Conservation (phyloP, 2,888 invertebrate genomes). For the Pteria penguin region DNA sequence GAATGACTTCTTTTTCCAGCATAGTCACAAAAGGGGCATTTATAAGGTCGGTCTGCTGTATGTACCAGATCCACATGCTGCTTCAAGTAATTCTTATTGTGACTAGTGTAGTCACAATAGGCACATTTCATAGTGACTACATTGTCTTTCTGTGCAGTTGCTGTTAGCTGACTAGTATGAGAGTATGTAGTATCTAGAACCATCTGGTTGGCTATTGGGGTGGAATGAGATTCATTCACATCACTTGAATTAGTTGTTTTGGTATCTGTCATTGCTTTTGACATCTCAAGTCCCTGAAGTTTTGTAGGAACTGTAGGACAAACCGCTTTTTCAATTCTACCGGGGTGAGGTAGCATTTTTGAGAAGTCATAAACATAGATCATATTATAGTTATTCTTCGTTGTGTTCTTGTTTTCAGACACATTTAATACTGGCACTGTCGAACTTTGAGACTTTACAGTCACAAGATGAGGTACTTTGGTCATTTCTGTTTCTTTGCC, state of each 20-base stretch:
- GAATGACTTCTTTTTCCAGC: constrained; percentile 78
- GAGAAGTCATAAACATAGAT: constrained; percentile 25
- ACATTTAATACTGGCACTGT: neutral
- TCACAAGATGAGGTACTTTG: too few species aligned
- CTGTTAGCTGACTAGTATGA: neutral
- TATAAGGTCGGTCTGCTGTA: constrained; percentile 74
- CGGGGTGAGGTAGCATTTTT: constrained; percentile 11
- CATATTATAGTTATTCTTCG: constrained; percentile 7
- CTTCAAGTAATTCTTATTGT: constrained; percentile 77
- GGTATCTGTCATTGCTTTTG: neutral
- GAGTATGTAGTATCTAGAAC: neutral
- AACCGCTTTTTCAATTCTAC: constrained; percentile 11
- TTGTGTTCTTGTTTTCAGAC: neutral
- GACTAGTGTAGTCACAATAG: constrained; percentile 76
- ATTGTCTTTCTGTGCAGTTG: constrained; percentile 17
- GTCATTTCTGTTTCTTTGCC: too few species aligned
- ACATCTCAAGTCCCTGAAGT: neutral
- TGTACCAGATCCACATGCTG: constrained; percentile 78
- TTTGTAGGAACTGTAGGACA: constrained; percentile 4
- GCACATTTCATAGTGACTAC: constrained; percentile 63
- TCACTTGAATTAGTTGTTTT: neutral
- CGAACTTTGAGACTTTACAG: neutral
- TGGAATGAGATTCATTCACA: constrained; percentile 15
- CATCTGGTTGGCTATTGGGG: constrained; percentile 29
- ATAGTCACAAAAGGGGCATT: constrained; percentile 79